phyloP scores from a whole-genome alignment of 2,888 invertebrate species.

The Megalurothrips usitatus region DNA sequence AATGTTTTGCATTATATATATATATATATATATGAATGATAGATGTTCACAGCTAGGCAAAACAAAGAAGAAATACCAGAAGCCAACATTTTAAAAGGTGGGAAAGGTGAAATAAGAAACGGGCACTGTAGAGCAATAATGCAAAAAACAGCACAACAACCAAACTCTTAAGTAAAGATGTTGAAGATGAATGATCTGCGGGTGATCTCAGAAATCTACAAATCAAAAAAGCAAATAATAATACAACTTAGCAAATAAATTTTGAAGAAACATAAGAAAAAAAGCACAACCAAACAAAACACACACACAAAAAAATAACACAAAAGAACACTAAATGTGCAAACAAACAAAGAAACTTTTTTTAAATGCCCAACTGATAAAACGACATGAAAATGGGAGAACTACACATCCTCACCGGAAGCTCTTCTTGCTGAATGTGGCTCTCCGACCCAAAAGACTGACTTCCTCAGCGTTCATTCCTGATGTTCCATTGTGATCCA shows the following conservation, averaged over 20 bases:
- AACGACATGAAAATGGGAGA: neutral
- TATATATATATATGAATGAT: neutral
- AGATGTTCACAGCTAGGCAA: conserved; percentile 6
- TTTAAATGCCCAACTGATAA: neutral
- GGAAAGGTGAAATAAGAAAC: conserved; percentile 27
- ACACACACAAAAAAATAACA: neutral
- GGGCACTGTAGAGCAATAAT: neutral
- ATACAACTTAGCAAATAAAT: no score
- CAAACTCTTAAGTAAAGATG: neutral
- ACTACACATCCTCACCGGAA: conserved; percentile 8
- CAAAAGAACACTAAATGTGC: neutral
- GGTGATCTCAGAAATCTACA: no score
- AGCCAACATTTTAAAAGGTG: conserved; percentile 19
- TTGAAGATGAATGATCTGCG: no score
- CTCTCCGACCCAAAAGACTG: conserved; percentile 22
- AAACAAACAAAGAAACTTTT: neutral
- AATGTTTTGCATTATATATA: neutral
- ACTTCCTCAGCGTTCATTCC: conserved; percentile 14
- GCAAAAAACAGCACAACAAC: neutral
- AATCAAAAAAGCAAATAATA: no score
- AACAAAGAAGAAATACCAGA: conserved; percentile 27
- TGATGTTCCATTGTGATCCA: conserved; percentile 21
- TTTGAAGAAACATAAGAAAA: no score
- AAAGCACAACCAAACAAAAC: no score
- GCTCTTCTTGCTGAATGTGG: conserved; percentile 12